Percentiles rank a stretch among this genome's conserved stretches.
These are phyloP conservation scores for Trematocara macrostoma DNA, from an alignment of 2,113 vertebrate genomes.

Conservation along the genomic window DNA sequence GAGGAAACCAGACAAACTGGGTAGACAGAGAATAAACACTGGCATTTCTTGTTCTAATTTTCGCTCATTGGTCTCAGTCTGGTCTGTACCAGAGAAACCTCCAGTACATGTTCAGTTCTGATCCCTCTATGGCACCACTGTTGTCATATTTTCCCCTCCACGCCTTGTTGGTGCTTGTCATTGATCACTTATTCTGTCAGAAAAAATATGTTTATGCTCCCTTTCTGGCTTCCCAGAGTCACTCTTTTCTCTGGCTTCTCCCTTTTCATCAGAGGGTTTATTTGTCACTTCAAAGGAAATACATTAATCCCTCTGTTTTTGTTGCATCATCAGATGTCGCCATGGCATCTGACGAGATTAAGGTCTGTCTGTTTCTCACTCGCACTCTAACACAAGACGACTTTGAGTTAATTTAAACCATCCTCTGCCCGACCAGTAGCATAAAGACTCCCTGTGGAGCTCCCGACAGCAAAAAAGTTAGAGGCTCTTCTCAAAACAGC, in stretches of 20 bases:
- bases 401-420: constrained; percentile 13
- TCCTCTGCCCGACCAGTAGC: not conserved
- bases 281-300: not conserved
- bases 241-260: not conserved
- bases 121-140: not conserved
- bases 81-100: not conserved
- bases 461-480: not conserved
- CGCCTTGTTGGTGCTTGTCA: not conserved
- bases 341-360: not conserved
- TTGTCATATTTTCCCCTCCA: not conserved
- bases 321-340: not conserved
- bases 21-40: not conserved
- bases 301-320: not conserved
- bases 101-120: not conserved
- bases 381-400: not conserved
- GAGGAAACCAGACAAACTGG: not conserved
- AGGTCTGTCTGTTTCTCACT: not conserved
- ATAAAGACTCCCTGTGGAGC: not conserved
- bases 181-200: constrained; percentile 8
- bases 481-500: not conserved
- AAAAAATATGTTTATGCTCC: not conserved
- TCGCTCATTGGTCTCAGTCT: not conserved
- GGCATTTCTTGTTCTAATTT: not conserved
- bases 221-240: not conserved
- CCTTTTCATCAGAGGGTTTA: not conserved